These are phyloP conservation scores for Mastigias papua DNA, from an alignment of 30 jellyfish, hydroid and myxozoan species.

Conservation along the genomic window DNA sequence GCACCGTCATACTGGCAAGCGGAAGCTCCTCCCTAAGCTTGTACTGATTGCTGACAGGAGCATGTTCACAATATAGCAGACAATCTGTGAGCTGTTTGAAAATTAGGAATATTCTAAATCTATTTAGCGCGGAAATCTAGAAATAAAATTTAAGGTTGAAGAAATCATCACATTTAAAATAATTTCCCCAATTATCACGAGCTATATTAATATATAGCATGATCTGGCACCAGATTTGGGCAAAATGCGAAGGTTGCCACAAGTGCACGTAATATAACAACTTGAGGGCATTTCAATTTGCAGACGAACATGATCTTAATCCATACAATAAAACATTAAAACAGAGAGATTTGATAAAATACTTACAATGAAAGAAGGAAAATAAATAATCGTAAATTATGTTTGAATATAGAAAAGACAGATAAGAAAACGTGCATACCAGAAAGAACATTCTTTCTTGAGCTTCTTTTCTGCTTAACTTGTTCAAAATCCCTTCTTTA, in stretches of 20 bases:
- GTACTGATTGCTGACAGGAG: slow-evolving; percentile 87
- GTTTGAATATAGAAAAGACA: neutral
- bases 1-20: slow-evolving; percentile 91
- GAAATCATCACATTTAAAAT: too few species aligned
- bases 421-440: slow-evolving; percentile 29
- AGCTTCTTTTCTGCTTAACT: slow-evolving; percentile 92
- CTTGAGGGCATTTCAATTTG: too few species aligned
- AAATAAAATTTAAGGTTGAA: neutral
- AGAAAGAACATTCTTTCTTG: slow-evolving; percentile 90
- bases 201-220: too few species aligned
- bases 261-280: too few species aligned
- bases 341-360: too few species aligned
- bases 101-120: neutral
- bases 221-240: too few species aligned
- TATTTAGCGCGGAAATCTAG: neutral
- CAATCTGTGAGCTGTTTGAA: slow-evolving; percentile 90
- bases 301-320: too few species aligned
- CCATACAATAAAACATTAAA: too few species aligned
- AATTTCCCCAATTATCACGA: too few species aligned
- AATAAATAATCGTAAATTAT: too few species aligned
- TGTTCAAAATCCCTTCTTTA: slow-evolving; percentile 88
- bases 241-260: too few species aligned
- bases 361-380: neutral
- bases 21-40: slow-evolving; percentile 92
- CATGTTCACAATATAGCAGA: slow-evolving; percentile 84